Conservation (phyloP, 37 sponge, comb jelly and placozoan genomes). For the Hormiphora californensis region DNA sequence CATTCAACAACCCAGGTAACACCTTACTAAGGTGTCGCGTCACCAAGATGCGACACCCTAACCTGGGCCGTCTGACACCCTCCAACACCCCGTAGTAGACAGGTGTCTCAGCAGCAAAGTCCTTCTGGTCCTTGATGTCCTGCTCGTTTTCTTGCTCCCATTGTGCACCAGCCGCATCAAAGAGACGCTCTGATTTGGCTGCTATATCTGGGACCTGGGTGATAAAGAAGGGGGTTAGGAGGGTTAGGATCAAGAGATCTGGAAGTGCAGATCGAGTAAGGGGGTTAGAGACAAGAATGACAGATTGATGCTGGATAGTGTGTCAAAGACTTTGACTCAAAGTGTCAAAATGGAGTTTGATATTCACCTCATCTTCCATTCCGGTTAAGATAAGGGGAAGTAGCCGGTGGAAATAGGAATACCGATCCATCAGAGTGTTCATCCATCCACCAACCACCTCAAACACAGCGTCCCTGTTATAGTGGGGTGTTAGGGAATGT, state of each 20-base stretch:
- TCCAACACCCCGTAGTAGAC: constrained; percentile 47
- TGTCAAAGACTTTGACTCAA: background rate
- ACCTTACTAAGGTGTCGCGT: constrained; percentile 79
- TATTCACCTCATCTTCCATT: constrained; percentile 69
- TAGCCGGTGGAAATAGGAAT: constrained; percentile 85
- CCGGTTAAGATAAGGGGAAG: constrained; percentile 81
- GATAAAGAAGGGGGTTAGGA: no score
- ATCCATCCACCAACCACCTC: constrained; percentile 62
- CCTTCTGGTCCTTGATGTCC: constrained; percentile 55
- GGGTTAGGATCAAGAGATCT: no score
- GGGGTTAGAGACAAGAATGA: background rate
- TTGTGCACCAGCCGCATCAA: constrained; percentile 35
- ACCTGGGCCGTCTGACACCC: constrained; percentile 68
- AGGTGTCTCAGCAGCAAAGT: background rate
- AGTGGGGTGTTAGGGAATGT: no score
- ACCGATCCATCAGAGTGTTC: constrained; percentile 63
- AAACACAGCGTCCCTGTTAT: constrained; percentile 51
- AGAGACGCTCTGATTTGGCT: background rate
- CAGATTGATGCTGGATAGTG: background rate
- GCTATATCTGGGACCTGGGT: constrained; percentile 27
- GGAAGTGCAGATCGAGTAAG: no score
- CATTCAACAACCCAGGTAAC: constrained; percentile 79
- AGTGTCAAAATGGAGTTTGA: background rate
- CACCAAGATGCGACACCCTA: constrained; percentile 86
- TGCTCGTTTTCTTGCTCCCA: constrained; percentile 49